A percentile compares a stretch with the other conserved stretches of the same genome.
These are phyloP conservation scores for Junonia oenone DNA, from an alignment of 2,888 invertebrate genomes.

Conservation along the genomic window DNA sequence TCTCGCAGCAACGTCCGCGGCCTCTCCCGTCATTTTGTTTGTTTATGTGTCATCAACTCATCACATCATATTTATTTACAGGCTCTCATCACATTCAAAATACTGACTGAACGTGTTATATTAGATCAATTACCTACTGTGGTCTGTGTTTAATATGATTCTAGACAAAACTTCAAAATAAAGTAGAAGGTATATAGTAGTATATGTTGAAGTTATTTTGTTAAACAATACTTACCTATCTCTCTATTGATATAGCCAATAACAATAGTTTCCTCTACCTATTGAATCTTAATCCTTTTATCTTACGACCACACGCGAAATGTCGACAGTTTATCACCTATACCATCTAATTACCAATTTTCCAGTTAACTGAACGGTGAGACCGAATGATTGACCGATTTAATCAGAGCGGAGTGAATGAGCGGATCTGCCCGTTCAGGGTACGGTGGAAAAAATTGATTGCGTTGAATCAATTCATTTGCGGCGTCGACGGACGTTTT, in stretches of 20 bases:
- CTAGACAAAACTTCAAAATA: no score
- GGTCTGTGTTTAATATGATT: no score
- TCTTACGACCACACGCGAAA: conserved; percentile 32
- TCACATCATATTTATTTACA: no score
- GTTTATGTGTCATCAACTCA: no score
- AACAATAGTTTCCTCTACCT: not conserved
- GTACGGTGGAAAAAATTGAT: conserved; percentile 62
- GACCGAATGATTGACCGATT: conserved; percentile 73
- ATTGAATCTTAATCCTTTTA: conserved; percentile 14
- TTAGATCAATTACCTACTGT: no score
- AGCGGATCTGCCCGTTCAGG: conserved; percentile 41
- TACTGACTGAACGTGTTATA: no score
- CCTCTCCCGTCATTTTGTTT: no score
- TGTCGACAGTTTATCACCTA: conserved; percentile 54
- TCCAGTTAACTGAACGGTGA: conserved; percentile 72
- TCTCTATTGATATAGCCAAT: not conserved
- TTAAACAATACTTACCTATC: not conserved
- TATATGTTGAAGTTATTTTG: no score
- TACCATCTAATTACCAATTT: conserved; percentile 73
- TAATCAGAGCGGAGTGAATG: conserved; percentile 63
- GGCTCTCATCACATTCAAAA: no score
- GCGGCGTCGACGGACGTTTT: conserved; percentile 53
- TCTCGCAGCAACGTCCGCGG: no score
- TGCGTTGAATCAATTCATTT: conserved; percentile 70
- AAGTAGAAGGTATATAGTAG: no score